phyloP scores from a whole-genome alignment of 2,888 invertebrate genomes.

The Microctonus aethiopoides region DNA sequence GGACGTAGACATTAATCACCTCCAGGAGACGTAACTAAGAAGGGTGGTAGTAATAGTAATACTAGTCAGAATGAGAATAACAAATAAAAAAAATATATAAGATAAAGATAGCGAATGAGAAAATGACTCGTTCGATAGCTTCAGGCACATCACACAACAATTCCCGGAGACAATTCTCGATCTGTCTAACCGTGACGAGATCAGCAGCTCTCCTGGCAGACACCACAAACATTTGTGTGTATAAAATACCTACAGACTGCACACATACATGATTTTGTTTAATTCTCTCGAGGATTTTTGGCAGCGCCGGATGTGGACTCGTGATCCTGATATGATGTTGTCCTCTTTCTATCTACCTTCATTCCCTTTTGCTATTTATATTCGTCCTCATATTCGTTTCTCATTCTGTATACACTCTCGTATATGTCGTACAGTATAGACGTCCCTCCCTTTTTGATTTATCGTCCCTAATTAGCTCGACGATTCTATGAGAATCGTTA shows the following conservation, averaged over 20 bases:
- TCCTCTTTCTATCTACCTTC: slow-evolving; percentile 18
- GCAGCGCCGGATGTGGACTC: slow-evolving; percentile 26
- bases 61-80: not conserved
- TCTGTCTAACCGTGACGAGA: slow-evolving; percentile 47
- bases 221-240: not conserved
- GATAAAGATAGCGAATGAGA: slow-evolving; percentile 18
- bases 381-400: slow-evolving; percentile 20
- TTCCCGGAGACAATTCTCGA: slow-evolving; percentile 45
- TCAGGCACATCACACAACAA: slow-evolving; percentile 36
- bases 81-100: not conserved
- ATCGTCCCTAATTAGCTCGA: slow-evolving; percentile 58
- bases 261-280: slow-evolving; percentile 33
- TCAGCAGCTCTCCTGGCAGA: slow-evolving; percentile 15
- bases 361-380: slow-evolving; percentile 32
- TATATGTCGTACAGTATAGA: slow-evolving; percentile 22
- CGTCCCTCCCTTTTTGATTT: slow-evolving; percentile 54
- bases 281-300: slow-evolving; percentile 41
- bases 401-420: slow-evolving; percentile 15
- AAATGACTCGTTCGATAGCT: slow-evolving; percentile 37
- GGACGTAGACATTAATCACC: slow-evolving; percentile 40
- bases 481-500: slow-evolving; percentile 53
- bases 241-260: slow-evolving; percentile 3
- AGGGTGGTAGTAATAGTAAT: no score
- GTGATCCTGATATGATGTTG: slow-evolving; percentile 3
- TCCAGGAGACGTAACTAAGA: slow-evolving; percentile 27